Evolutionary conservation across 2,797 vertebrate species (phyloP).

Genomic region (Eulemur coronatus): DNA sequence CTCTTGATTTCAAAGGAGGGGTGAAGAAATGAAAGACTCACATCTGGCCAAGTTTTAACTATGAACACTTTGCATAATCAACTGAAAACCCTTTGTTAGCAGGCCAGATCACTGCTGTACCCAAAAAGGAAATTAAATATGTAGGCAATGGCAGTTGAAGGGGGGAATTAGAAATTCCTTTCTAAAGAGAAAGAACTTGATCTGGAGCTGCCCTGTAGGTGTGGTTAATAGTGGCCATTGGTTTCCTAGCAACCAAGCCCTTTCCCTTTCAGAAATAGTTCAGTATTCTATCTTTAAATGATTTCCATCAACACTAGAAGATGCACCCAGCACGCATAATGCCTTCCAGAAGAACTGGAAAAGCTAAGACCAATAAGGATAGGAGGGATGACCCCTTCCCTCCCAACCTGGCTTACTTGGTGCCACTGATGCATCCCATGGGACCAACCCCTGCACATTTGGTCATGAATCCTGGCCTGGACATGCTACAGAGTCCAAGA

Average conservation of each 20-base stretch:
- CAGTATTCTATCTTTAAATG: not conserved
- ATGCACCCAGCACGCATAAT: not conserved
- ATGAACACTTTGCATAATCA: conserved; percentile 74
- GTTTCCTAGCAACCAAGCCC: conserved; percentile 71
- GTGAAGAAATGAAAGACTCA: conserved; percentile 47
- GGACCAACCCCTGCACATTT: not conserved
- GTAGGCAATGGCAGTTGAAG: conserved; percentile 53
- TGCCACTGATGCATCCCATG: too few relatives aligned
- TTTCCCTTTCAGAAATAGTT: conserved; percentile 56
- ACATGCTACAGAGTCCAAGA: not conserved
- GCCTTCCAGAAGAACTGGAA: not conserved
- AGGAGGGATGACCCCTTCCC: not conserved
- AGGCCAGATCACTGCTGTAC: conserved; percentile 67
- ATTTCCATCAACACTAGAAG: not conserved
- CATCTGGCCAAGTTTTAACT: conserved; percentile 69
- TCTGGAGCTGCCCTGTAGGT: conserved; percentile 64
- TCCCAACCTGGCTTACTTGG: not conserved
- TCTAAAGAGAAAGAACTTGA: conserved; percentile 66
- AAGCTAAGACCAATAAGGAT: not conserved
- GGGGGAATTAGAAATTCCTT: conserved; percentile 68
- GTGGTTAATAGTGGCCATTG: conserved; percentile 60
- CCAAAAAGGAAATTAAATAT: conserved; percentile 74
- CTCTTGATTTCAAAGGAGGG: conserved; percentile 44
- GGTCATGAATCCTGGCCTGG: not conserved
- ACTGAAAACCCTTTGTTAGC: conserved; percentile 71